Percentiles rank a stretch among this genome's conserved stretches.
Conservation (phyloP, 2,888 invertebrate species). For the Mimas tiliae region DNA sequence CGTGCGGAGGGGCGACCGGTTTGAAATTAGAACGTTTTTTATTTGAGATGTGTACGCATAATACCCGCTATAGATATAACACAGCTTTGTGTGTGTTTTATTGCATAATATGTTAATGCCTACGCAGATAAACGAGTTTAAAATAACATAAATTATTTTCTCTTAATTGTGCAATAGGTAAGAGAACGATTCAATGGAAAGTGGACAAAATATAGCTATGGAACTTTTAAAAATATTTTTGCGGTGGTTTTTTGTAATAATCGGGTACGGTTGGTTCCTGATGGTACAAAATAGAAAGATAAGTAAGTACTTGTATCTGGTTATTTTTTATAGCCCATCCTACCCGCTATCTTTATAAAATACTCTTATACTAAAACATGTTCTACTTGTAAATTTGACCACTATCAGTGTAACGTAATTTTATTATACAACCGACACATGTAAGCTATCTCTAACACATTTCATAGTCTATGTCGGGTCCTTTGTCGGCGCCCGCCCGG, state of each 20-base stretch:
- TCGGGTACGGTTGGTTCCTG: no score
- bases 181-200: neutral
- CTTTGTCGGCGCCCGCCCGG: slow-evolving; percentile 83
- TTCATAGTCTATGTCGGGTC: slow-evolving; percentile 36
- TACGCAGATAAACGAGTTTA: neutral
- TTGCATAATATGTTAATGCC: slow-evolving; percentile 8
- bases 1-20: slow-evolving; percentile 81
- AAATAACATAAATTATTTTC: neutral
- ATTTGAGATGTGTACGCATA: slow-evolving; percentile 39
- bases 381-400: slow-evolving; percentile 1
- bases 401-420: slow-evolving; percentile 8
- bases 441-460: slow-evolving; percentile 21
- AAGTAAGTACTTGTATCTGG: no score
- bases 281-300: no score
- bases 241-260: no score
- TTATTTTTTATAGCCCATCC: no score
- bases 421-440: slow-evolving; percentile 21
- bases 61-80: slow-evolving; percentile 18
- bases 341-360: neutral
- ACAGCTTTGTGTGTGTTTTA: slow-evolving; percentile 8
- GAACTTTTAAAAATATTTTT: neutral
- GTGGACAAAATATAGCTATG: neutral
- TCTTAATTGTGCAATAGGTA: neutral
- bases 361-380: neutral
- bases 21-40: slow-evolving; percentile 84